Evolutionary conservation across 2,797 vertebrate genomes (phyloP).

Genomic region (Argya squamiceps): DNA sequence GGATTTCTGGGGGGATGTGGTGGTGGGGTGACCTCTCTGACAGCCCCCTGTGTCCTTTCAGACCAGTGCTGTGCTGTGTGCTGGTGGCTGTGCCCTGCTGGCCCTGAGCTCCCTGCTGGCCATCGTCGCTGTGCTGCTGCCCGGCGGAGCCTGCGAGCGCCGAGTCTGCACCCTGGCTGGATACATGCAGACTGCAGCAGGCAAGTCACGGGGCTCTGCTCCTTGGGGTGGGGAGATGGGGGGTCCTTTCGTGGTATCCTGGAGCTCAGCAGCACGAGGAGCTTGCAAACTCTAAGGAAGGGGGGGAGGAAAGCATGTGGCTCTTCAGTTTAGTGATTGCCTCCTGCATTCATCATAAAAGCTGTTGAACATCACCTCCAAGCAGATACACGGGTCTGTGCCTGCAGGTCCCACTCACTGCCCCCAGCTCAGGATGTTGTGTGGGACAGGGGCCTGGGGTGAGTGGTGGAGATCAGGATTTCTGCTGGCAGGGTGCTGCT

Average conservation of each 20-base stretch:
- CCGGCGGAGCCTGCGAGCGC: slow-evolving; percentile 87
- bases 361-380: neutral
- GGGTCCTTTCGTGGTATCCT: neutral
- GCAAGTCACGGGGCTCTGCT: slow-evolving; percentile 68
- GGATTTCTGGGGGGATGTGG: neutral
- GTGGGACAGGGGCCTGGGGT: neutral
- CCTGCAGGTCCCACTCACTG: neutral
- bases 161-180: slow-evolving; percentile 90
- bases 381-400: neutral
- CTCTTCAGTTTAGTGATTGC: neutral
- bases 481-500: neutral
- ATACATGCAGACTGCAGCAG: slow-evolving; percentile 94
- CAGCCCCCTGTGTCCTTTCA: slow-evolving; percentile 67
- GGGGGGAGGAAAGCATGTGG: neutral
- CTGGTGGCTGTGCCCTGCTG: slow-evolving; percentile 88
- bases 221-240: neutral
- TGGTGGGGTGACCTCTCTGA: neutral
- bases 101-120: slow-evolving; percentile 90
- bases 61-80: slow-evolving; percentile 92
- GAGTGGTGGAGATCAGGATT: neutral
- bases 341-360: neutral
- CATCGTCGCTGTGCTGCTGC: slow-evolving; percentile 90
- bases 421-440: neutral
- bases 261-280: neutral
- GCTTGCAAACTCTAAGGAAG: neutral